Conservation (phyloP, 1,140 invertebrate genomes). For the Doryteuthis pealeii region DNA sequence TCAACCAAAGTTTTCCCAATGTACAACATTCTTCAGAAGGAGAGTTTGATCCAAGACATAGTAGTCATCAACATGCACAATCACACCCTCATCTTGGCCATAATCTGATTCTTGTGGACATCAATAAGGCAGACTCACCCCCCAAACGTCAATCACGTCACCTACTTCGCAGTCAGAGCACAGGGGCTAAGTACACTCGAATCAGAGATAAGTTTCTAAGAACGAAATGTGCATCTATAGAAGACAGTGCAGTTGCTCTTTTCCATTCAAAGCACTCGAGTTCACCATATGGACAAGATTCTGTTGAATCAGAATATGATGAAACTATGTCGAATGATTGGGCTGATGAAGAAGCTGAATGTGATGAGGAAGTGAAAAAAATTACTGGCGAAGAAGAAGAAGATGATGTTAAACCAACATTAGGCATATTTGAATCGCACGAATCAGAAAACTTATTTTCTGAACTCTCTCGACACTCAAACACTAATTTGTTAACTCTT, state of each 20-base stretch:
- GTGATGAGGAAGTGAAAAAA: slow-evolving; percentile 46
- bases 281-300: background rate
- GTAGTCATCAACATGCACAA: background rate
- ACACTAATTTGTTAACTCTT: slow-evolving; percentile 16
- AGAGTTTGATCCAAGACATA: slow-evolving; percentile 27
- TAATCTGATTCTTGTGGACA: slow-evolving; percentile 5
- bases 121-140: background rate
- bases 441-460: slow-evolving; percentile 24
- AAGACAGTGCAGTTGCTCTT: slow-evolving; percentile 7
- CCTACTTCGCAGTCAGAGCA: slow-evolving; percentile 32
- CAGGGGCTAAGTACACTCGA: slow-evolving; percentile 36
- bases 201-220: slow-evolving; percentile 35
- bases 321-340: slow-evolving; percentile 42
- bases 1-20: slow-evolving; percentile 8
- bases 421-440: slow-evolving; percentile 29
- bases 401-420: slow-evolving; percentile 38
- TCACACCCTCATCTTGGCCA: slow-evolving; percentile 5
- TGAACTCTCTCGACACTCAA: slow-evolving; percentile 18
- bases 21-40: slow-evolving; percentile 20
- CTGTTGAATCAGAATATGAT: slow-evolving; percentile 27
- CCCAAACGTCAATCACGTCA: slow-evolving; percentile 6
- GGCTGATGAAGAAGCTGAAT: slow-evolving; percentile 45
- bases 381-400: slow-evolving; percentile 46
- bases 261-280: background rate
- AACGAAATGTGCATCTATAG: background rate